Evolutionary conservation across 2,888 invertebrate genomes (phyloP).

Genomic region (Drosophila subquinaria): DNA sequence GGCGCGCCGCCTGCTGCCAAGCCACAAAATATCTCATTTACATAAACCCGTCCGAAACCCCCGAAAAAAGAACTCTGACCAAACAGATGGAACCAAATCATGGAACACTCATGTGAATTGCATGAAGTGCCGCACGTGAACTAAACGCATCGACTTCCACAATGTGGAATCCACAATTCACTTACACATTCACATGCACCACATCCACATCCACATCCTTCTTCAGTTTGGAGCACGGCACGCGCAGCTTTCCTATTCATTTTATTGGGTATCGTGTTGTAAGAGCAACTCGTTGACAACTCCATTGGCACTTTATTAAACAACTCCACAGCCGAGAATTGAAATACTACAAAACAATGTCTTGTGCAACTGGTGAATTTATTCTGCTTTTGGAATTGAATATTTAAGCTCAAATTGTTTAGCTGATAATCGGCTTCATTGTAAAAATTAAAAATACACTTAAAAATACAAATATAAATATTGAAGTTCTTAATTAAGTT

Average conservation of each 20-base stretch:
- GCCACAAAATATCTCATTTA: slow-evolving; percentile 78
- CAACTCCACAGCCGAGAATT: slow-evolving; percentile 19
- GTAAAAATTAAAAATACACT: too few relatives aligned
- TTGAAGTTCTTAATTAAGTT: too few relatives aligned
- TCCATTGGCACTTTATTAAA: slow-evolving; percentile 71
- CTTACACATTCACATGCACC: slow-evolving; percentile 3
- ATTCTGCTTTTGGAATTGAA: background rate
- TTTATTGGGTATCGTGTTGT: slow-evolving; percentile 26
- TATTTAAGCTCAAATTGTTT: background rate
- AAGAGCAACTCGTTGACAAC: slow-evolving; percentile 38
- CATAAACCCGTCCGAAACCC: slow-evolving; percentile 41
- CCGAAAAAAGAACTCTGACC: slow-evolving; percentile 42
- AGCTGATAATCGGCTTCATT: background rate
- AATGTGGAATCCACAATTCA: background rate
- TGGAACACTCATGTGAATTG: slow-evolving; percentile 74
- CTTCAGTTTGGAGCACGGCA: slow-evolving; percentile 38
- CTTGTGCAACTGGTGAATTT: background rate
- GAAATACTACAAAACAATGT: slow-evolving; percentile 16
- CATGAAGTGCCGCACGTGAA: slow-evolving; percentile 75
- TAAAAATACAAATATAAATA: too few relatives aligned
- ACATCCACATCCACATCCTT: background rate
- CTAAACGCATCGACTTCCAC: slow-evolving; percentile 28
- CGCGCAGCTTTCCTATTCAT: background rate
- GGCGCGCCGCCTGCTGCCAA: slow-evolving; percentile 33
- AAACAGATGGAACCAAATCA: slow-evolving; percentile 54